phyloP scores from a whole-genome alignment of 2,888 invertebrate genomes.

The Spodoptera exigua region DNA sequence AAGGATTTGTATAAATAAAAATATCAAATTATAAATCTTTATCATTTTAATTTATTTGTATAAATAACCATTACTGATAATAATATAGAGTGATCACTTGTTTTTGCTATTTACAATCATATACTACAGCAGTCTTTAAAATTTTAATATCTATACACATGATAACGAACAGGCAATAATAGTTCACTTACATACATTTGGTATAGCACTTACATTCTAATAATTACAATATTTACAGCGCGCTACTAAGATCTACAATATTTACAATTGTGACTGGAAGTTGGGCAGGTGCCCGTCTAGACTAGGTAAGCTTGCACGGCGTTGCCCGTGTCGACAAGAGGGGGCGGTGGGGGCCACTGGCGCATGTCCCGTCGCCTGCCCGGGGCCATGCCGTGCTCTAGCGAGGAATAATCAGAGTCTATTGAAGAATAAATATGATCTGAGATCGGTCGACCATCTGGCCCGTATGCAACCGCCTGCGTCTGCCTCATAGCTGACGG shows the following conservation, averaged over 20 bases:
- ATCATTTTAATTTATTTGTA: constrained; percentile 86
- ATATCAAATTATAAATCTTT: constrained; percentile 81
- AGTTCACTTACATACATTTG: constrained; percentile 87
- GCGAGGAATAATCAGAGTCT: constrained; percentile 95
- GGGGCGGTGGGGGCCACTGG: constrained; percentile 86
- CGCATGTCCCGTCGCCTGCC: constrained; percentile 83
- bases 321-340: constrained; percentile 84
- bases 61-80: constrained; percentile 88
- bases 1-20: constrained; percentile 67
- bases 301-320: constrained; percentile 92
- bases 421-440: constrained; percentile 97
- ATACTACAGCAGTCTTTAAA: constrained; percentile 90
- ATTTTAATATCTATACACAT: constrained; percentile 88
- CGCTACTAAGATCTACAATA: constrained; percentile 79
- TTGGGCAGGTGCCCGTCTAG: constrained; percentile 83
- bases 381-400: constrained; percentile 92
- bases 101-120: constrained; percentile 88
- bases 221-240: constrained; percentile 88
- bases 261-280: constrained; percentile 87
- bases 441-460: constrained; percentile 93
- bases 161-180: constrained; percentile 88
- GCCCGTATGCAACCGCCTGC: constrained; percentile 87
- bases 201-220: constrained; percentile 86
- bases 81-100: constrained; percentile 88
- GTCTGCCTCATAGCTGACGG: constrained; percentile 82